phyloP scores from a whole-genome alignment of 2,113 vertebrate species.

The Phalacrocorax aristotelis region DNA sequence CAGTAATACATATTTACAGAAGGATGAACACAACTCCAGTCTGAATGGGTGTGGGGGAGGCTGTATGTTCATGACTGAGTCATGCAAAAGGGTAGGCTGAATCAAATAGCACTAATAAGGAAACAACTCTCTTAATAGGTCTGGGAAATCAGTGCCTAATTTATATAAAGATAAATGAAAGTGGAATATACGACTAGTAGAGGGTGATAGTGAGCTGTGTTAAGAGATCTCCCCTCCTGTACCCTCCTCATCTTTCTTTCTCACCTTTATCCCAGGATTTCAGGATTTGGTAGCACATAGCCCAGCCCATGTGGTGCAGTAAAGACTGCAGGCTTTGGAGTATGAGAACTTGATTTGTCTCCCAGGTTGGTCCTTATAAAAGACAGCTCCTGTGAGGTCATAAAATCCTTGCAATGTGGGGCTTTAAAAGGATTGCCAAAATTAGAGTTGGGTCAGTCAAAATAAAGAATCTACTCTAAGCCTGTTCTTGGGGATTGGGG shows the following conservation, averaged over 20 bases:
- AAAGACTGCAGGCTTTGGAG: neutral
- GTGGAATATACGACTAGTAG: neutral
- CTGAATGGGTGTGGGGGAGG: neutral
- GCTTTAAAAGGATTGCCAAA: neutral
- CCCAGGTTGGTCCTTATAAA: neutral
- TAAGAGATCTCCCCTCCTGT: neutral
- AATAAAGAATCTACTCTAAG: neutral
- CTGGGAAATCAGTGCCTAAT: neutral
- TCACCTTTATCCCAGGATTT: neutral
- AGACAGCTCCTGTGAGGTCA: neutral
- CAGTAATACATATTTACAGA: neutral
- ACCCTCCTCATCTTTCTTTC: neutral
- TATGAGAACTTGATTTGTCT: neutral
- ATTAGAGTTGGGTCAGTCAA: fast-evolving
- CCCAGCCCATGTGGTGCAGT: neutral
- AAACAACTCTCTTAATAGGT: neutral
- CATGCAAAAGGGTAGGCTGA: neutral
- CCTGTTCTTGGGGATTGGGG: neutral
- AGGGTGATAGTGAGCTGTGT: neutral
- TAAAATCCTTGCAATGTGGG: neutral
- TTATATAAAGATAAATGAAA: neutral
- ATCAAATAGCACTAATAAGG: neutral
- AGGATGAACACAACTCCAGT: neutral
- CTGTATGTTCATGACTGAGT: neutral
- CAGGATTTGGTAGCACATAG: fast-evolving